These are phyloP conservation scores for Himalopsyche kuldschensis DNA, from an alignment of 2,888 invertebrate genomes.

Conservation along the genomic window DNA sequence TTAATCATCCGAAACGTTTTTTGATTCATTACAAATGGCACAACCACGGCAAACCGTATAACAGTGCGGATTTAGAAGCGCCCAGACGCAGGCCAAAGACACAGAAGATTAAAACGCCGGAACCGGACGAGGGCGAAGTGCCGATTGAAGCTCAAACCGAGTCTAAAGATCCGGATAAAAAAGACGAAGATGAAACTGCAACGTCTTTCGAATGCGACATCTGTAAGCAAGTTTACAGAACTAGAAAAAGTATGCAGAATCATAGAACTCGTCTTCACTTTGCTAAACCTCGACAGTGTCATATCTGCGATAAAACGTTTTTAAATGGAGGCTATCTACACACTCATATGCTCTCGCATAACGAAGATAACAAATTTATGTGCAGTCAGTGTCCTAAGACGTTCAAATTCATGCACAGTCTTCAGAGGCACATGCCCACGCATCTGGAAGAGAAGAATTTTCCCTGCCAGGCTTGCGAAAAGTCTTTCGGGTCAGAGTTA, in stretches of 20 bases:
- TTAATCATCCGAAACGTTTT: conserved; percentile 51
- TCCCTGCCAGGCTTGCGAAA: conserved; percentile 50
- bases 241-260: conserved; percentile 46
- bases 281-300: conserved; percentile 43
- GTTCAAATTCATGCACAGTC: conserved; percentile 53
- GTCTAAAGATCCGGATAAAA: neutral
- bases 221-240: conserved; percentile 46
- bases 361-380: conserved; percentile 45
- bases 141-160: neutral
- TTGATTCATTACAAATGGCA: conserved; percentile 56
- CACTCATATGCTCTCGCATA: conserved; percentile 45
- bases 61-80: conserved; percentile 46
- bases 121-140: conserved; percentile 10
- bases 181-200: conserved; percentile 41
- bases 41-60: conserved; percentile 47
- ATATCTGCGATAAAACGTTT: conserved; percentile 41
- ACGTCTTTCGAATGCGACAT: conserved; percentile 48
- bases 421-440: conserved; percentile 54
- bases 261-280: conserved; percentile 49
- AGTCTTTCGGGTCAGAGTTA: conserved; percentile 52
- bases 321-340: conserved; percentile 42
- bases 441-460: conserved; percentile 55
- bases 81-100: conserved; percentile 41
- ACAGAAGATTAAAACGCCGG: conserved; percentile 36
- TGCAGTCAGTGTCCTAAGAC: conserved; percentile 52